Percentiles rank a stretch among this genome's conserved stretches.
Evolutionary conservation across 2,113 vertebrate species (phyloP).

Genomic region (Hystrix cristata): DNA sequence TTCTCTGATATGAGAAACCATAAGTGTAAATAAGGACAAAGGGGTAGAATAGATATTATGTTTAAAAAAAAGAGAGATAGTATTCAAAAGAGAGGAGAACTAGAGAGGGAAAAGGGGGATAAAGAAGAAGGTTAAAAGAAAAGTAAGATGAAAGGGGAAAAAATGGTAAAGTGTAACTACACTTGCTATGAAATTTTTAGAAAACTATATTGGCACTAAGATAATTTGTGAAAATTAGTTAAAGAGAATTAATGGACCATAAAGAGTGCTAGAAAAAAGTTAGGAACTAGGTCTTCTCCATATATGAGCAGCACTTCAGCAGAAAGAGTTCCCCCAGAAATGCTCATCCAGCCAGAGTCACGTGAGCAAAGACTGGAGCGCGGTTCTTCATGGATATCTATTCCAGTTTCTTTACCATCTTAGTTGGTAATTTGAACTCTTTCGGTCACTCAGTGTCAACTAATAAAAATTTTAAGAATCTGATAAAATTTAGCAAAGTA

Average conservation of each 20-base stretch:
- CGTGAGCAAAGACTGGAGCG: neutral
- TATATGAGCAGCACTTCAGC: neutral
- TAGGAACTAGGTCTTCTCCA: neutral
- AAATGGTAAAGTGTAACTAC: too few species aligned
- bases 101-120: too few species aligned
- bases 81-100: too few species aligned
- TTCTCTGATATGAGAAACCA: too few species aligned
- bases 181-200: neutral
- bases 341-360: neutral
- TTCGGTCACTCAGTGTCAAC: neutral
- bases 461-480: slow-evolving; percentile 16
- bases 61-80: too few species aligned
- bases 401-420: neutral
- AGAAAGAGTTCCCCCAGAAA: neutral
- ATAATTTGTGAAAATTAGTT: neutral
- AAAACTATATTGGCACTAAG: neutral
- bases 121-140: too few species aligned
- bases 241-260: neutral
- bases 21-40: too few species aligned
- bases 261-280: neutral
- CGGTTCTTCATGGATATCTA: neutral
- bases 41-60: too few species aligned
- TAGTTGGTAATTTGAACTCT: neutral
- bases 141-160: too few species aligned
- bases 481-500: neutral